A percentile compares a stretch with the other conserved stretches of the same genome.
These are phyloP conservation scores for Stenodema calcarata DNA, from an alignment of 2,888 invertebrate species.

Conservation along the genomic window DNA sequence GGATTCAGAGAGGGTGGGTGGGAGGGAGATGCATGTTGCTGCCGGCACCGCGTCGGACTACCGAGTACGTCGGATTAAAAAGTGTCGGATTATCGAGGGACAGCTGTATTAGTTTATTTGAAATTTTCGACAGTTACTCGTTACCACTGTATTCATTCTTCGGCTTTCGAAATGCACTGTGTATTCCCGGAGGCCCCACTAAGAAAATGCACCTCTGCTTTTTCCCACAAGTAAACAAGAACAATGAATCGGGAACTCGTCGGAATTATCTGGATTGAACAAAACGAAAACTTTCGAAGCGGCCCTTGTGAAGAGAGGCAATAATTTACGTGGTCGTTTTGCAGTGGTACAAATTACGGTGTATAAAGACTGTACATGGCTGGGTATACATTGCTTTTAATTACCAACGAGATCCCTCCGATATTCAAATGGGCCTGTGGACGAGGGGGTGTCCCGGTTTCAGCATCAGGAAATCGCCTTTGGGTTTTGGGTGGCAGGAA, in stretches of 20 bases:
- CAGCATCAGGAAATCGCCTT: constrained; percentile 31
- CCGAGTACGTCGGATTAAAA: too few relatives aligned
- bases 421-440: constrained; percentile 43
- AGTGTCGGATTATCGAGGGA: too few relatives aligned
- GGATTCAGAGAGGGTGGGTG: too few relatives aligned
- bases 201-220: background rate
- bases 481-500: constrained; percentile 28
- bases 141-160: background rate
- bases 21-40: too few relatives aligned
- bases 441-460: constrained; percentile 2
- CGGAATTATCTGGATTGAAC: constrained; percentile 1
- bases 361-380: constrained; percentile 43
- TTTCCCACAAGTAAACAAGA: background rate
- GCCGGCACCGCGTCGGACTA: too few relatives aligned
- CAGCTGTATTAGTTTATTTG: too few relatives aligned
- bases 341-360: constrained; percentile 47
- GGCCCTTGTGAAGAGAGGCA: constrained; percentile 35
- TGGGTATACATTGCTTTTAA: constrained; percentile 49
- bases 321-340: constrained; percentile 47
- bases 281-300: constrained; percentile 19
- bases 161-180: background rate
- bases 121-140: too few relatives aligned
- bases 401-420: constrained; percentile 44
- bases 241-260: background rate
- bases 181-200: background rate